These are phyloP conservation scores for Pseudomyrmex gracilis DNA, from an alignment of 1,140 invertebrate species.

Conservation along the genomic window DNA sequence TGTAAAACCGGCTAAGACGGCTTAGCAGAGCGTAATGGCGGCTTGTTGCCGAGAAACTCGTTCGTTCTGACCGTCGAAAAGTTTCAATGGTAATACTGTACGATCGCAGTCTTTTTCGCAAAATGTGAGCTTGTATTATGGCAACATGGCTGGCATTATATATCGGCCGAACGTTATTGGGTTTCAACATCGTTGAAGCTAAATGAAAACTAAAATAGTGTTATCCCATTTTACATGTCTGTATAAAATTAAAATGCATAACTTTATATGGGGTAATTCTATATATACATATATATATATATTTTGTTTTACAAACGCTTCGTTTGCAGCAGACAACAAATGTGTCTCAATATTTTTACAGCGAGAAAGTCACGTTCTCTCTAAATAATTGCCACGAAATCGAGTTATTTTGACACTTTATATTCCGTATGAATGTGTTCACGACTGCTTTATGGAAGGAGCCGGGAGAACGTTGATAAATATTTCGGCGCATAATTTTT, in stretches of 20 bases:
- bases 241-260: too few species aligned
- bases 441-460: background rate
- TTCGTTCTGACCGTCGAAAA: constrained; percentile 70
- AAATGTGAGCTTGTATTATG: constrained; percentile 4
- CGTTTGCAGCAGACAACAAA: too few species aligned
- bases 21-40: constrained; percentile 64
- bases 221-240: background rate
- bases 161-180: too few species aligned
- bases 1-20: constrained; percentile 75
- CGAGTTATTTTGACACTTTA: background rate
- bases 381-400: too few species aligned
- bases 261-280: too few species aligned
- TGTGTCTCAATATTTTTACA: too few species aligned
- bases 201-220: too few species aligned
- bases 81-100: constrained; percentile 38
- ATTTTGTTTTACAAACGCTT: too few species aligned
- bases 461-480: constrained; percentile 31
- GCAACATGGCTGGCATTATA: background rate
- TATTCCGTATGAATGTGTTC: background rate
- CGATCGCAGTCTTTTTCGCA: constrained; percentile 26
- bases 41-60: constrained; percentile 72
- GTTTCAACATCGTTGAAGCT: background rate
- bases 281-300: too few species aligned
- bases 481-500: constrained; percentile 1
- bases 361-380: too few species aligned